phyloP scores from a whole-genome alignment of 2,888 invertebrate species.

The Anorthoa munda region DNA sequence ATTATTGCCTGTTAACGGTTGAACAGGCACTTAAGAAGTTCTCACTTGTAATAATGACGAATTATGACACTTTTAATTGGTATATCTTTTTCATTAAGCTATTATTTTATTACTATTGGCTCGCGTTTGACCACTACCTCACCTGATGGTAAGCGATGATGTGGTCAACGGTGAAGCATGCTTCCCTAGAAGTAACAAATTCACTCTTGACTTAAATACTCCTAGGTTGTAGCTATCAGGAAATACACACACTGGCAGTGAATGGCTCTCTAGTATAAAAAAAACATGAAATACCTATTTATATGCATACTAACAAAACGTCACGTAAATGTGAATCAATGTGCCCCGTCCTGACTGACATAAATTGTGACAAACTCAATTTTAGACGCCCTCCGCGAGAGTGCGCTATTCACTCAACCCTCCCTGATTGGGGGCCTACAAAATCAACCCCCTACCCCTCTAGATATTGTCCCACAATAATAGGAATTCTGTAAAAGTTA shows the following conservation, averaged over 20 bases:
- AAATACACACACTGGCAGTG: too few species aligned
- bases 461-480: conserved; percentile 50
- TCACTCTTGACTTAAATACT: too few species aligned
- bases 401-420: conserved; percentile 44
- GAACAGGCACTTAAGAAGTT: not conserved
- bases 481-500: conserved; percentile 57
- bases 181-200: too few species aligned
- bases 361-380: conserved; percentile 83
- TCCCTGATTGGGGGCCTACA: conserved; percentile 41
- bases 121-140: too few species aligned
- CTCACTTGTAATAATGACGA: not conserved
- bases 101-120: too few species aligned
- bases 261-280: not conserved
- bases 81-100: not conserved
- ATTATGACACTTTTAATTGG: not conserved
- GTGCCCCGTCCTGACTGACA: conserved; percentile 62
- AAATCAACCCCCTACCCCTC: conserved; percentile 30
- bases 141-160: too few species aligned
- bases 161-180: too few species aligned
- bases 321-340: conserved; percentile 69
- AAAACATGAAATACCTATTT: conserved; percentile 19
- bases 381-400: conserved; percentile 62
- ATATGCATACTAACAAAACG: conserved; percentile 19
- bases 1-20: too few species aligned
- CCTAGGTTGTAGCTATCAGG: too few species aligned